Base-by-base conservation (phyloP, 2,888 invertebrate species). In the Drosophila colorata region DNA sequence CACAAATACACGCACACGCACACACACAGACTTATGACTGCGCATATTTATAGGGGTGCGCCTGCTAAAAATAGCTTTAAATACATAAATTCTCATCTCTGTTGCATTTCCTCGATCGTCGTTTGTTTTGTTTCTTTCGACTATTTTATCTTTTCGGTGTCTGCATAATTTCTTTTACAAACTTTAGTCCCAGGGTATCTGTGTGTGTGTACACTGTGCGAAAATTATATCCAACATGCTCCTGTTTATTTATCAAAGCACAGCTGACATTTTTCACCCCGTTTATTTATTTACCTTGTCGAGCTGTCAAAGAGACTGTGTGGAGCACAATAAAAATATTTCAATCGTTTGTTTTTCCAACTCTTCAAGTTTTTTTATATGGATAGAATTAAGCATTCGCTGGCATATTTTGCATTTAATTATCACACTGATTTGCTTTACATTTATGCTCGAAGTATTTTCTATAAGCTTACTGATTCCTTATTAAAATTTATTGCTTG, bases 41-140 rank as follows among this genome's bases (percentile, higher is more conserved):
- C 69, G 67, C 67, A 78, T 75, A 78, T 77, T 67, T 58, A 63
- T 63, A 70, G 67, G 53, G 48, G 69, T 58, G 47, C 58, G 48
- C 49, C 58, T 59, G 69, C 65, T 69, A 60, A 76, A 71, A 82
- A 74, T 80, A 81, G 78, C 85, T 72, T 74, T 70, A 82, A 80
- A 78, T 67, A 67, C 78, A 89, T 89, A 89, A 82, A 87, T 89
- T 86, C 64, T 85, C 89, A 86, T 88, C 82, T 85, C 68, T 85
- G 82, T 78, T 86, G 82, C 85, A 82, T 78, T 87, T 86, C 71
- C 87, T 88, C 73, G 84, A 84, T 84, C 84, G 71, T 60, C 56
- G 23, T 71, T 52, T 52, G 46, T 55, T 58, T 74, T 78, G 46
- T 47, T 44, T 59, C 58, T 49, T n/a, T 28, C 8, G 71, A 49